Evolutionary conservation across 1,140 invertebrate species (phyloP).

Genomic region (Drosophila kurseongensis): DNA sequence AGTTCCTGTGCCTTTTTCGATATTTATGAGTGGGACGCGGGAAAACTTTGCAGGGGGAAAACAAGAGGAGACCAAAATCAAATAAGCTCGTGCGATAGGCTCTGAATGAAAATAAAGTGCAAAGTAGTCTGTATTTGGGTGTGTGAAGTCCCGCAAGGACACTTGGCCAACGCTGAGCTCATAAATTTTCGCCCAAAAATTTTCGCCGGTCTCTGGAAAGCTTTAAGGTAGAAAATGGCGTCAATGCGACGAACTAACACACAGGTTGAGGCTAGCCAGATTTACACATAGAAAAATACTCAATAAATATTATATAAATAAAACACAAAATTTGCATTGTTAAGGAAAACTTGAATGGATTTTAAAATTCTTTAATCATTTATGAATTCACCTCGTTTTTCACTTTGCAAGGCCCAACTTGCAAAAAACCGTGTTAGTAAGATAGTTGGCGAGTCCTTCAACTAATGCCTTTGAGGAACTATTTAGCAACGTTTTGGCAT

Average conservation of each 20-base stretch:
- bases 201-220: constrained; percentile 33
- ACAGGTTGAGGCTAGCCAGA: constrained; percentile 12
- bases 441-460: not conserved
- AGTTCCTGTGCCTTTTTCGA: constrained; percentile 30
- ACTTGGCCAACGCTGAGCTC: constrained; percentile 49
- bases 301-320: not conserved
- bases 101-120: constrained; percentile 71
- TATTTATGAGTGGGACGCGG: constrained; percentile 37
- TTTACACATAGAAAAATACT: not conserved
- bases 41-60: constrained; percentile 11
- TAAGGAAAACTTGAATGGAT: too few relatives aligned
- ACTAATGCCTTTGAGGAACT: not conserved
- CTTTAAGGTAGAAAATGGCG: constrained; percentile 44
- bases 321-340: too few relatives aligned
- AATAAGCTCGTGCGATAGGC: constrained; percentile 40
- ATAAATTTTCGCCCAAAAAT: constrained; percentile 63
- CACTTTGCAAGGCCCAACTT: not conserved
- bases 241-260: not conserved
- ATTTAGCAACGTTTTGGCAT: not conserved
- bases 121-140: constrained; percentile 45
- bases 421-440: not conserved
- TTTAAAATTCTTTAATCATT: too few relatives aligned
- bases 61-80: constrained; percentile 24
- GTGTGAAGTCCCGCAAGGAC: constrained; percentile 64
- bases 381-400: not conserved